Evolutionary conservation across 53 echinoderm and acorn worm species (phyloP).

Genomic region (Crossaster papposus): DNA sequence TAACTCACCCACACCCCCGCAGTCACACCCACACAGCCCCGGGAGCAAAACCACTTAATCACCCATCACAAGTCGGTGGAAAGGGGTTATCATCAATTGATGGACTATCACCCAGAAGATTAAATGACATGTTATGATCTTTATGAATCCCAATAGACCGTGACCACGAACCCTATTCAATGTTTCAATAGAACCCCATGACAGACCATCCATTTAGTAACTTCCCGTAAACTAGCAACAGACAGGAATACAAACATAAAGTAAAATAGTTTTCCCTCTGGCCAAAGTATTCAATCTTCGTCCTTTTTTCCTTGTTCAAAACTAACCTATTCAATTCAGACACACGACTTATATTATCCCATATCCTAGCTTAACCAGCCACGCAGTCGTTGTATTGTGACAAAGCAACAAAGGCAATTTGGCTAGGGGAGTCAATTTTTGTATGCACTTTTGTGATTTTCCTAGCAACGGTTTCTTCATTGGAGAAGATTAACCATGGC

Average conservation of each 20-base stretch:
- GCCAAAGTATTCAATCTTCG: background rate
- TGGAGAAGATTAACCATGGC: conserved; percentile 18
- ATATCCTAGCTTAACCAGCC: conserved; percentile 31
- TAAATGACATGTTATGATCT: conserved; percentile 36
- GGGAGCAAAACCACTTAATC: conserved; percentile 10
- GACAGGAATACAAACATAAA: conserved; percentile 8
- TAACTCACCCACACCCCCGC: background rate
- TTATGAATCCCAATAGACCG: conserved; percentile 35
- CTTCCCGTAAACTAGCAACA: conserved; percentile 21
- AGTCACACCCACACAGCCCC: background rate
- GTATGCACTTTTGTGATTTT: conserved; percentile 21
- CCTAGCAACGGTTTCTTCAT: conserved; percentile 23
- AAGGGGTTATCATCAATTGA: background rate
- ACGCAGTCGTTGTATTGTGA: conserved; percentile 4
- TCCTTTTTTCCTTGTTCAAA: background rate
- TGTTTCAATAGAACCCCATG: conserved; percentile 16
- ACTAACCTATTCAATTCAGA: background rate
- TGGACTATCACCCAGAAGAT: background rate
- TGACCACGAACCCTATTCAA: conserved; percentile 22
- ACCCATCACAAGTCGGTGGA: conserved; percentile 7
- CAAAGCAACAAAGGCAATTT: conserved; percentile 44
- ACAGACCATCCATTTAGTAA: conserved; percentile 44
- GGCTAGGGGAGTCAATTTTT: background rate
- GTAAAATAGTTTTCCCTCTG: background rate
- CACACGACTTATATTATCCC: conserved; percentile 1